Evolutionary conservation across 2,797 vertebrate genomes (phyloP).

Genomic region (Glyptemys insculpta): DNA sequence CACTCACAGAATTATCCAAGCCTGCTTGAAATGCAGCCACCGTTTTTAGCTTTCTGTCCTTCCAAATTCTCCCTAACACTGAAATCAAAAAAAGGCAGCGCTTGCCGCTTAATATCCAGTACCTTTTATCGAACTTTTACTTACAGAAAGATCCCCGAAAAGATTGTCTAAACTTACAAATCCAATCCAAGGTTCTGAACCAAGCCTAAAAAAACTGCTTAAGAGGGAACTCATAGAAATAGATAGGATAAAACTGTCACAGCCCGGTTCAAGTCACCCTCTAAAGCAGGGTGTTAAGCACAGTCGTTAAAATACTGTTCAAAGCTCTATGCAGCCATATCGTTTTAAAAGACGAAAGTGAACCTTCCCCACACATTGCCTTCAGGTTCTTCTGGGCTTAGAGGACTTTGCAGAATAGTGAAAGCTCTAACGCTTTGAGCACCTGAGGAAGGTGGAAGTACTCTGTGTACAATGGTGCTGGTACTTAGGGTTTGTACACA

Average conservation of each 20-base stretch:
- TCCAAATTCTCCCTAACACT: background rate
- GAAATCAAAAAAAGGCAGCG: background rate
- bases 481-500: background rate
- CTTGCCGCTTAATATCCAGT: fast-evolving
- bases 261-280: fast-evolving
- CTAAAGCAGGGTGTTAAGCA: fast-evolving
- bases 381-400: background rate
- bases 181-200: background rate
- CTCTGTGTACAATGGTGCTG: background rate
- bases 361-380: background rate
- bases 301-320: fast-evolving
- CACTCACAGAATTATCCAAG: background rate
- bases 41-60: background rate
- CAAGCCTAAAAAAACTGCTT: background rate
- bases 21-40: fast-evolving
- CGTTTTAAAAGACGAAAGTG: background rate
- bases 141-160: background rate
- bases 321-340: fast-evolving
- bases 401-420: background rate
- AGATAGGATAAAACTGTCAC: background rate
- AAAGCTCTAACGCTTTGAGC: background rate
- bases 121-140: background rate
- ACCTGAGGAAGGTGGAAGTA: background rate
- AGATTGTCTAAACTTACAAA: background rate
- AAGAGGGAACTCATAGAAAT: background rate